Evolutionary conservation across 2,888 invertebrate species (phyloP), one percentile per base, ranked within the genome.

Genomic region (Erebia epiphron): DNA sequence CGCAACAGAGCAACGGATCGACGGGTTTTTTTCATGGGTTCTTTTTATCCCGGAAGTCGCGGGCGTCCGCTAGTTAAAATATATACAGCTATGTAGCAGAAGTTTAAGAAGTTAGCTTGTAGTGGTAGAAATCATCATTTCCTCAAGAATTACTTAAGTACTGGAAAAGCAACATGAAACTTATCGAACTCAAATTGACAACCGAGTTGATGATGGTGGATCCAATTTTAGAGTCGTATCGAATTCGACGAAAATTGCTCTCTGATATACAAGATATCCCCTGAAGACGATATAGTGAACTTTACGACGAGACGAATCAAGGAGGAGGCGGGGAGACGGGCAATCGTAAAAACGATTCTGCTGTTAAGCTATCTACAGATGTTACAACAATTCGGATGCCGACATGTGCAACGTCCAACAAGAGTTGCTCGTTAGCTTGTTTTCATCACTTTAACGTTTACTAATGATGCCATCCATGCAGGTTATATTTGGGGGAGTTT

Each of bases 271-370:
- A 49, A 16, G 10, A 16, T 49, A 46, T 21, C 61, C 46, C 57
- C 62, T 9, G 11, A 62, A 46, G 62, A 49, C 66, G 69, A 63
- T 64, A n/a, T 57, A 70, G 69, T 71, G 72, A 69, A 73, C 79
- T 67, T 82, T 85, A 85, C 85, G 83, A 83, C 80, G 62, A 49
- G 62, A 62, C 49, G 49, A 18, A 46, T 21, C 13, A 16, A 16
- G 41, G n/a, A n/a, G 10, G 60, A 43, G 2, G 58, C 13, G 46
- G 46, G 14, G 62, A 21, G 62, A 57, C 46, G 21, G 62, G 21
- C 49, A 49, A 57, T 46, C 62, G 62, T 62, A 62, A 62, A 62
- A 62, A 62, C 49, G 46, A 49, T 49, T 60, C 41, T 43, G 43
- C 43, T 18, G 62, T 49, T 1, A 49, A 46, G 49, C 18, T 14